Evolutionary conservation across 2,888 invertebrate species (phyloP), one percentile per base, ranked within the genome.

Genomic region (Crossocerus cetratus): DNA sequence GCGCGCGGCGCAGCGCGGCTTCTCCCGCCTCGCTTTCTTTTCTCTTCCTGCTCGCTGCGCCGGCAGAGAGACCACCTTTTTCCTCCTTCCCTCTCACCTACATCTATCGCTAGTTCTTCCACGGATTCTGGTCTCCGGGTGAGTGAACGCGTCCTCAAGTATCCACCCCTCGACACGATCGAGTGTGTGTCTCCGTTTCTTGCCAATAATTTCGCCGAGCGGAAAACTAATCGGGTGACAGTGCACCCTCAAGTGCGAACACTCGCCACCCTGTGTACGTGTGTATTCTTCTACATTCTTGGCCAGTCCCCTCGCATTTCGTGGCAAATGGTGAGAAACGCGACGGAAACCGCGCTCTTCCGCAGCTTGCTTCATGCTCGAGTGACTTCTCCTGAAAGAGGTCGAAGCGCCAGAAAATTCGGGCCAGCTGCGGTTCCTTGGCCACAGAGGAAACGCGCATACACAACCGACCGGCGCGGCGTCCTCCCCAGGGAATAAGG

Each of bases 131-230:
- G 8, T 32, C 32, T 32, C 32, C 32, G 32, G 32, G 32, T 32
- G 32, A 32, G 32, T 32, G 32, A 32, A 32, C 60, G 57, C 58
- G 56, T 44, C 60, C 69, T 49, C 20, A 32, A 32, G 32, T 32
- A 32, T 32, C 32, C 11, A 32, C 32, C 32, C 32, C 3, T 32
- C 32, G 32, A 32, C 57, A 53, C 74, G 74, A 82, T 80, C 74
- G 80, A 67, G 63, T 69, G 54, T 60, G 54, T 43, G 23, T 32
- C 57, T 69, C 57, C 21, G 64, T 69, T 82, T 88, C 87, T 88
- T 88, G 85, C 80, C 78, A 81, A 87, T 87, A 83, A 86, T 89
- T 86, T 88, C 78, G 77, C 83, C 77, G 80, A 84, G 87, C 80
- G 82, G 83, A 86, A 87, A 87, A 88, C 82, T 84, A 75, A 57